Conservation (phyloP, 2,113 vertebrate species). For the Tupaia chinensis region DNA sequence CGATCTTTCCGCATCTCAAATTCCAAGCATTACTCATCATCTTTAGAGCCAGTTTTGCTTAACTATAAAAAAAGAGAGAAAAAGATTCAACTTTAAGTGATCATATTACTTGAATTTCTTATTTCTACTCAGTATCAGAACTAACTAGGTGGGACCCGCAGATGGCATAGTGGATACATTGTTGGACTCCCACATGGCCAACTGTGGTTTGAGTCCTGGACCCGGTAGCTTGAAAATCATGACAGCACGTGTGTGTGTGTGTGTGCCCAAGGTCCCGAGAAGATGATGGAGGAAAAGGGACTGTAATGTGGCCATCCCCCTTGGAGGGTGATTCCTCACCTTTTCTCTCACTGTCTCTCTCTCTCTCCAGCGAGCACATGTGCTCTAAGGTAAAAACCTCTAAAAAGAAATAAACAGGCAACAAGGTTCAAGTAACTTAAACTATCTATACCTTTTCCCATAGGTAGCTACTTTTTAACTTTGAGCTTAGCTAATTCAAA, state of each 20-base stretch:
- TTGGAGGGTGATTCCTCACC: too few species aligned
- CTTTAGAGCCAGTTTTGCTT: conserved; percentile 97
- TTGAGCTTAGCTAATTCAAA: background rate
- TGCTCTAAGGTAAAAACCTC: too few species aligned
- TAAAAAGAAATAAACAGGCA: conserved; percentile 46
- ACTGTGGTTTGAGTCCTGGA: too few species aligned
- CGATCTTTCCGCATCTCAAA: conserved; percentile 77
- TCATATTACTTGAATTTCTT: conserved; percentile 65
- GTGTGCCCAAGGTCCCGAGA: too few species aligned
- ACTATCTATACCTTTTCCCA: background rate
- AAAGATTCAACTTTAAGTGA: conserved; percentile 77
- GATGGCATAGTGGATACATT: too few species aligned
- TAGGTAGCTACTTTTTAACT: background rate
- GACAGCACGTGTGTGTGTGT: too few species aligned
- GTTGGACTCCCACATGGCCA: too few species aligned
- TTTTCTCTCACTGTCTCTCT: too few species aligned
- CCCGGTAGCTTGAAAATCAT: too few species aligned
- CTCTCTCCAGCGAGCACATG: too few species aligned
- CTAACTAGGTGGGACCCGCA: background rate
- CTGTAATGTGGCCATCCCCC: too few species aligned
- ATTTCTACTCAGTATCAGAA: conserved; percentile 71
- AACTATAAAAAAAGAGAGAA: conserved; percentile 89
- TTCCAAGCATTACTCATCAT: conserved; percentile 90
- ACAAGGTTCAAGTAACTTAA: conserved; percentile 7
- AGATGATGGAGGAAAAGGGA: too few species aligned